phyloP scores from a whole-genome alignment of 2,888 invertebrate genomes.

The Bellardia bayeri region DNA sequence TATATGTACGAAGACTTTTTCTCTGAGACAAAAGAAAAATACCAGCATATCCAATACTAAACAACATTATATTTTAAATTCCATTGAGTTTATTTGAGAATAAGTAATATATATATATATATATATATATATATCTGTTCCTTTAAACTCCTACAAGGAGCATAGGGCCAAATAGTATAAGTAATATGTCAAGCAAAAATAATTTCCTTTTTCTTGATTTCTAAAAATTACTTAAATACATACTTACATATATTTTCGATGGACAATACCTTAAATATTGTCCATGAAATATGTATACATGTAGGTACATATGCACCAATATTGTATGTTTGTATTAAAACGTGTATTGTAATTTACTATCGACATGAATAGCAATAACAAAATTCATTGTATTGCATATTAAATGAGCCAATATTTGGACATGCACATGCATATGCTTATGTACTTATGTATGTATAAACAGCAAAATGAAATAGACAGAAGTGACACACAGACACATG shows the following conservation, averaged over 20 bases:
- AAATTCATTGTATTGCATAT: conserved; percentile 68
- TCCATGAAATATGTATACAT: background rate
- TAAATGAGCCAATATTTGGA: conserved; percentile 68
- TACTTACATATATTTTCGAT: background rate
- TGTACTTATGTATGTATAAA: conserved; percentile 20
- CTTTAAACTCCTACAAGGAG: too few species aligned
- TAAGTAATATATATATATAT: too few species aligned
- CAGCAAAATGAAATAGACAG: conserved; percentile 1
- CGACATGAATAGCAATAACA: conserved; percentile 53
- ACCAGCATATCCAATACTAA: too few species aligned
- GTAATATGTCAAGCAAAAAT: too few species aligned
- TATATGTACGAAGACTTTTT: too few species aligned
- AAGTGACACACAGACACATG: background rate
- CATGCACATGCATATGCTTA: background rate
- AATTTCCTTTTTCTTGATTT: too few species aligned
- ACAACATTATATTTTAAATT: too few species aligned
- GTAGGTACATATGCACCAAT: background rate
- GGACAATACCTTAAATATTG: conserved; percentile 10
- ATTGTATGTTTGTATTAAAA: conserved; percentile 6
- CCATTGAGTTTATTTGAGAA: too few species aligned
- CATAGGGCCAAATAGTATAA: too few species aligned
- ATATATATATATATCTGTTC: too few species aligned
- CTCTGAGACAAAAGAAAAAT: too few species aligned
- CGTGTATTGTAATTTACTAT: conserved; percentile 64
- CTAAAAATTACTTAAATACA: too few species aligned